Conservation (phyloP, 2,888 invertebrate species). For the Chloroclystis v-ata region DNA sequence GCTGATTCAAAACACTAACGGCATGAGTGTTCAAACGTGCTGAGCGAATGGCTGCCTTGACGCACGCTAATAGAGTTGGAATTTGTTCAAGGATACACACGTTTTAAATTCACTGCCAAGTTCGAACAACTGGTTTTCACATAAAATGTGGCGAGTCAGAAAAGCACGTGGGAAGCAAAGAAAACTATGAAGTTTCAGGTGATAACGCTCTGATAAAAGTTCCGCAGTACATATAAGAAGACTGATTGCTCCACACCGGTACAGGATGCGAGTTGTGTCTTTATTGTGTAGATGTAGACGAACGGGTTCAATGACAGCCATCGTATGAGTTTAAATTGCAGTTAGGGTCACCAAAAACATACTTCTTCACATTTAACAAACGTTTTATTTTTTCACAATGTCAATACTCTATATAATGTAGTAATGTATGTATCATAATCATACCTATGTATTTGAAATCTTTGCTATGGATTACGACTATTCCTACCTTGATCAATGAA, state of each 20-base stretch:
- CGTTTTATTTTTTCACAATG: background rate
- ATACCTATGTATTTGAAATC: too few relatives aligned
- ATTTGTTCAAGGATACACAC: constrained; percentile 16
- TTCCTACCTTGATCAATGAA: too few relatives aligned
- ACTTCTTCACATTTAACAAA: background rate
- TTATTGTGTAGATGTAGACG: constrained; percentile 34
- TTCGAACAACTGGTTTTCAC: constrained; percentile 66
- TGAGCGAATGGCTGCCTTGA: constrained; percentile 31
- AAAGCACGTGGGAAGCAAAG: constrained; percentile 56
- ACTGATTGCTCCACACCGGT: constrained; percentile 37
- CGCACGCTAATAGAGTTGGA: constrained; percentile 26
- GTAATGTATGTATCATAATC: too few relatives aligned
- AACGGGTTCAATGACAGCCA: constrained; percentile 61
- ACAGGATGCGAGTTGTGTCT: constrained; percentile 56
- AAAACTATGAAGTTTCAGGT: constrained; percentile 31
- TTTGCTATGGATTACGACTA: too few relatives aligned
- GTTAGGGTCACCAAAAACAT: background rate
- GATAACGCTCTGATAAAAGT: constrained; percentile 30
- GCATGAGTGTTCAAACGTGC: constrained; percentile 32
- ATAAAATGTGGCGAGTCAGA: constrained; percentile 46
- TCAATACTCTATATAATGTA: too few relatives aligned
- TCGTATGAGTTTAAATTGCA: constrained; percentile 32
- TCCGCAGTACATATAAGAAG: constrained; percentile 29
- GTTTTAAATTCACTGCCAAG: constrained; percentile 65
- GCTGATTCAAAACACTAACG: constrained; percentile 44